Percentiles rank a stretch among this genome's conserved stretches.
phyloP scores from a whole-genome alignment of 2,113 vertebrate genomes.

The Microcebus jonahi region DNA sequence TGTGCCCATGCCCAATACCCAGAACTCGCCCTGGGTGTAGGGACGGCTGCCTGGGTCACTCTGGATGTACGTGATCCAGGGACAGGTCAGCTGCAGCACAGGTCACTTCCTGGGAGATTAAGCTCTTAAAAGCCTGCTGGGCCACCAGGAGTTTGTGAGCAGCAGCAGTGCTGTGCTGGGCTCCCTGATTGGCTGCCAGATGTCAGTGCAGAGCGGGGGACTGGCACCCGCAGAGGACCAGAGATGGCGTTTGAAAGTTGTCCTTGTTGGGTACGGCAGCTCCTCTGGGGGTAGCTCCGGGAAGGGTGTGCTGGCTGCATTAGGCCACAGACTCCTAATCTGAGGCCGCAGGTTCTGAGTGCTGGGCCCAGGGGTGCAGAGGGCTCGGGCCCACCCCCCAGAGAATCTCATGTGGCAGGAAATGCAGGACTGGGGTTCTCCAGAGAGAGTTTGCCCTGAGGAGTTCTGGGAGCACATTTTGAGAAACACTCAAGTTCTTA shows the following conservation, averaged over 20 bases:
- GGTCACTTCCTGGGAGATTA: background rate
- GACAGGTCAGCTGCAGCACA: background rate
- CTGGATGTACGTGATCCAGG: rapidly evolving
- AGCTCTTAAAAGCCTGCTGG: background rate
- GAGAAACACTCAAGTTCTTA: background rate
- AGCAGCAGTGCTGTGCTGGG: background rate
- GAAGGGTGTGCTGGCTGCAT: background rate
- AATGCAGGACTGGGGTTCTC: rapidly evolving
- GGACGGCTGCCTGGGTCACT: background rate
- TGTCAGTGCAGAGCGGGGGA: background rate
- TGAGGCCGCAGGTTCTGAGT: background rate
- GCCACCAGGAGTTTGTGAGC: background rate
- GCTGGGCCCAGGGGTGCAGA: background rate
- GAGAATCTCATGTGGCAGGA: background rate
- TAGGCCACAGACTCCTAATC: background rate
- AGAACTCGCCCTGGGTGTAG: background rate
- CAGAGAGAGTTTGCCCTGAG: background rate
- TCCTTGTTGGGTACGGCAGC: background rate
- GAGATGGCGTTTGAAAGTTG: background rate
- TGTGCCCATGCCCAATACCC: too few relatives aligned
- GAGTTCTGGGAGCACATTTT: background rate
- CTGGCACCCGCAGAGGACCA: rapidly evolving
- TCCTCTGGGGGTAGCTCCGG: background rate
- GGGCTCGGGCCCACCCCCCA: too few relatives aligned
- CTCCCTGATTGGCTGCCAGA: background rate